Conservation (phyloP, 2,797 vertebrate species). For the Anolis apletophallus region DNA sequence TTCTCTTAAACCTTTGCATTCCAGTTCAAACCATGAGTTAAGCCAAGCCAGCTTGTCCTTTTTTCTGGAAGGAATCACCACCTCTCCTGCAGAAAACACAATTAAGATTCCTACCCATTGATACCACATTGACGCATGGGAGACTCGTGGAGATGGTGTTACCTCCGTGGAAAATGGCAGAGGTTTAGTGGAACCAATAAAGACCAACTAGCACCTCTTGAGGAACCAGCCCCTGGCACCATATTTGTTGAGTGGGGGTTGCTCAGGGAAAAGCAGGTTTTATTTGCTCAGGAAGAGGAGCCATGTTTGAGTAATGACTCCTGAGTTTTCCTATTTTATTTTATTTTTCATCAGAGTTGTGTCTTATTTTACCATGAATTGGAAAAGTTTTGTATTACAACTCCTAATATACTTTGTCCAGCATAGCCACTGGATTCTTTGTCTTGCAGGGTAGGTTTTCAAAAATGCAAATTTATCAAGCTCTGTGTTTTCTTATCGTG, state of each 20-base stretch:
- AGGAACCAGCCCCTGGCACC: background rate
- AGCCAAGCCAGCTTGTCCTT: background rate
- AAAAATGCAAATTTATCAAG: too few species aligned
- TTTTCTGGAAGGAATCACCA: background rate
- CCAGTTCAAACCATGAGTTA: background rate
- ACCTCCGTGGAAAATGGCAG: background rate
- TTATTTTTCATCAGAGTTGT: too few species aligned
- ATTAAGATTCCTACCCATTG: background rate
- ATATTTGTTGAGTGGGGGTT: too few species aligned
- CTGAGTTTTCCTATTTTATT: background rate
- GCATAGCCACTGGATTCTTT: too few species aligned
- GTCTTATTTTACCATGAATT: too few species aligned
- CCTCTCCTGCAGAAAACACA: background rate
- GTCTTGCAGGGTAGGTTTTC: too few species aligned
- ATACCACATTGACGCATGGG: too few species aligned
- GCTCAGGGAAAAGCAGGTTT: background rate
- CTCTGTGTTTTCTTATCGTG: too few species aligned
- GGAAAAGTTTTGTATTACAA: too few species aligned
- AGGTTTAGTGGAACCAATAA: background rate
- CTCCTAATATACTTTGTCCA: too few species aligned
- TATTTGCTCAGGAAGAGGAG: background rate
- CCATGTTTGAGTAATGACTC: background rate
- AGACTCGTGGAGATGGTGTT: background rate
- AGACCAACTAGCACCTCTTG: background rate
- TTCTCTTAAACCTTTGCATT: too few species aligned